phyloP scores from a whole-genome alignment of 1,140 invertebrate genomes.

The Venturia canescens region DNA sequence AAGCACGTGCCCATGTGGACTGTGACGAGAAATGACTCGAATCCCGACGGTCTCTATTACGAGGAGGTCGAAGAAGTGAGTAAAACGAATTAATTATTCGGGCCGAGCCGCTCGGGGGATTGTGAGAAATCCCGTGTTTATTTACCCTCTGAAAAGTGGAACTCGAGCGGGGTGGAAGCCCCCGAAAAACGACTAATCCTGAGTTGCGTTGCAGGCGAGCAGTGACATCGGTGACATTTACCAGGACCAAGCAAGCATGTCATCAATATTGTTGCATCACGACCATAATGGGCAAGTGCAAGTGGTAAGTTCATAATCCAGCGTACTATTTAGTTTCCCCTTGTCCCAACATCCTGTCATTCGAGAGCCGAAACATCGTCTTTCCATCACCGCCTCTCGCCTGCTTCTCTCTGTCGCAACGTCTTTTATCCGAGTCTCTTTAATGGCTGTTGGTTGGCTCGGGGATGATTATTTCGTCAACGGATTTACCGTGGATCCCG shows the following conservation, averaged over 20 bases:
- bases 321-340: conserved; percentile 37
- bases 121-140: no score
- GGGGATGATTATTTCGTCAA: conserved; percentile 31
- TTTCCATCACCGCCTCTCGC: not conserved
- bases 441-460: not conserved
- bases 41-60: conserved; percentile 85
- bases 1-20: conserved; percentile 86
- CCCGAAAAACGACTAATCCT: not conserved
- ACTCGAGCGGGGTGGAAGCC: no score
- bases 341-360: conserved; percentile 15
- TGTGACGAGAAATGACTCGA: conserved; percentile 82
- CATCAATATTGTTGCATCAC: conserved; percentile 89
- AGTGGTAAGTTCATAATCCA: conserved; percentile 82
- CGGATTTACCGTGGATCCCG: conserved; percentile 7
- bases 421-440: not conserved
- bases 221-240: conserved; percentile 89
- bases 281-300: conserved; percentile 86
- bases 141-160: no score
- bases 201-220: conserved; percentile 75
- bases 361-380: conserved; percentile 29
- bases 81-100: conserved; percentile 28
- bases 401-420: conserved; percentile 39
- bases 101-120: no score
- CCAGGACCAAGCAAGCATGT: conserved; percentile 90
- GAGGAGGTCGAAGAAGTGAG: conserved; percentile 84